Conservation (phyloP, 2,888 invertebrate genomes). For the Habroteleia sp. region DNA sequence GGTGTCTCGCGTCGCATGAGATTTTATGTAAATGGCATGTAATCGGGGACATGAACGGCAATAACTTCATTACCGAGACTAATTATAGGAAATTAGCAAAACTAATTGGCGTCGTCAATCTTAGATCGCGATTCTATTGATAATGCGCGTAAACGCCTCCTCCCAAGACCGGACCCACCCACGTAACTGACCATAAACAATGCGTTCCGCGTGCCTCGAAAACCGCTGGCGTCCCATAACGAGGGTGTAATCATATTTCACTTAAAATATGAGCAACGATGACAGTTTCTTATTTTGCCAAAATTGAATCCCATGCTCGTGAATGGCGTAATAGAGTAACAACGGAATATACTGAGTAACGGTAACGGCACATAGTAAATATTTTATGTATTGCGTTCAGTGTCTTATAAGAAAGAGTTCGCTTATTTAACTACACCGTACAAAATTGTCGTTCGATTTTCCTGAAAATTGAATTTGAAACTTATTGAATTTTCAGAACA, state of each 20-base stretch:
- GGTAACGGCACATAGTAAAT: no score
- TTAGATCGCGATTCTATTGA: slow-evolving; percentile 74
- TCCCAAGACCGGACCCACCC: slow-evolving; percentile 44
- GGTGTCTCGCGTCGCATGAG: slow-evolving; percentile 64
- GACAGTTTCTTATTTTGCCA: no score
- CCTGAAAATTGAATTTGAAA: no score
- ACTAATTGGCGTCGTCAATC: slow-evolving; percentile 71
- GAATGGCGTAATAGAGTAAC: no score
- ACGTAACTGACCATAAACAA: slow-evolving; percentile 36
- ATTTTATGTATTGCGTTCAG: no score
- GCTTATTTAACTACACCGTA: no score
- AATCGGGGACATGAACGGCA: slow-evolving; percentile 75
- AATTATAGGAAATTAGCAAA: slow-evolving; percentile 75
- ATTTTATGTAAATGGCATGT: slow-evolving; percentile 76
- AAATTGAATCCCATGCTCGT: no score
- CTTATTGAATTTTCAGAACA: no score
- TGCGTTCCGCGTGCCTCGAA: slow-evolving; percentile 3
- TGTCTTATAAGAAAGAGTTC: no score
- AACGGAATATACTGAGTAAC: no score
- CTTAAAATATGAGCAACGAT: neutral
- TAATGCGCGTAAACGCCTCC: slow-evolving; percentile 33
- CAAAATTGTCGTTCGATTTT: no score
- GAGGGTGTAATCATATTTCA: slow-evolving; percentile 2
- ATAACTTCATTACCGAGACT: slow-evolving; percentile 76
- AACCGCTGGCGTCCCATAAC: neutral